phyloP scores from a whole-genome alignment of 2,797 vertebrate genomes.

The Fringilla coelebs region DNA sequence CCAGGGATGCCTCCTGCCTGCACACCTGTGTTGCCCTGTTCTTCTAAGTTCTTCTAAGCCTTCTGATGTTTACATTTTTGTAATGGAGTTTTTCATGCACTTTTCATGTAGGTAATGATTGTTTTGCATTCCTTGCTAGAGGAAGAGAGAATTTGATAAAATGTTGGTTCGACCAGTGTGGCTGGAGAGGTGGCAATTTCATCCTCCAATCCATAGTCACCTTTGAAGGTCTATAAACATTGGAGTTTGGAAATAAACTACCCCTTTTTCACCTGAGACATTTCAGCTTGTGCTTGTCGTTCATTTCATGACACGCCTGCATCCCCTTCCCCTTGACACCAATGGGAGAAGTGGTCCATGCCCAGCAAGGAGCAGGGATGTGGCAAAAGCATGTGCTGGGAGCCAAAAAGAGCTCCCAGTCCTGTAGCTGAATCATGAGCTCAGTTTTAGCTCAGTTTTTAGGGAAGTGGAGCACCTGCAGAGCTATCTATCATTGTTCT shows the following conservation, averaged over 20 bases:
- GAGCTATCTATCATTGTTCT: neutral
- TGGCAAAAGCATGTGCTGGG: neutral
- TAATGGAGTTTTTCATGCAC: neutral
- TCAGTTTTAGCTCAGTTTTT: neutral
- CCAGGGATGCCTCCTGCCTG: neutral
- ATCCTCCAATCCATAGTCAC: neutral
- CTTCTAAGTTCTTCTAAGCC: neutral
- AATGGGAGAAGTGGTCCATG: neutral
- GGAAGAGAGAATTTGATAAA: neutral
- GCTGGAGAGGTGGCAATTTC: neutral
- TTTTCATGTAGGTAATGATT: neutral
- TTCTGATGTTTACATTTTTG: neutral
- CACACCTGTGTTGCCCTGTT: neutral
- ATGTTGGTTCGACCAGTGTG: neutral
- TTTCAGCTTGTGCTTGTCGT: fast-evolving
- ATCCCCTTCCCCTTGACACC: fast-evolving
- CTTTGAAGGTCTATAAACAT: neutral
- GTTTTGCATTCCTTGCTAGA: neutral
- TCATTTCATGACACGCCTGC: neutral
- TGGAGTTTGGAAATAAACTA: neutral
- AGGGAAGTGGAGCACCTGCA: neutral
- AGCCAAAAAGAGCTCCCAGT: neutral
- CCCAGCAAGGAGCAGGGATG: neutral
- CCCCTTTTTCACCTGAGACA: neutral
- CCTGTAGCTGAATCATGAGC: neutral